Evolutionary conservation across 2,888 invertebrate genomes (phyloP).

Genomic region (Lissonota sp.): DNA sequence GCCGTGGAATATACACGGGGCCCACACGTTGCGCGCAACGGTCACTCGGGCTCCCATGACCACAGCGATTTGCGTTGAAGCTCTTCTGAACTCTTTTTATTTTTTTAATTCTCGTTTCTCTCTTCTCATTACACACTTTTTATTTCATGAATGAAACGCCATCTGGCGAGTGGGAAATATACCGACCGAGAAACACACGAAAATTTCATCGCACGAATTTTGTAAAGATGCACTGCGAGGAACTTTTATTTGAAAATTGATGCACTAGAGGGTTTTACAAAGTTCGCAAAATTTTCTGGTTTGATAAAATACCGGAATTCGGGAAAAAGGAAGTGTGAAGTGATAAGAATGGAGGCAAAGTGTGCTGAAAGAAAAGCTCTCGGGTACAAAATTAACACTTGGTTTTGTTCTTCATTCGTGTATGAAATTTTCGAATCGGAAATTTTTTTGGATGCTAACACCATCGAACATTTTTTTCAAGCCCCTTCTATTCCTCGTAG

Average conservation of each 20-base stretch:
- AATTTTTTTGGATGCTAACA: no score
- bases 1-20: slow-evolving; percentile 4
- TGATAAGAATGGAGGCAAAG: no score
- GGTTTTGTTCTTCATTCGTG: slow-evolving; percentile 12
- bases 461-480: no score
- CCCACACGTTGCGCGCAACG: slow-evolving; percentile 54
- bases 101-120: slow-evolving; percentile 7
- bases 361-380: slow-evolving; percentile 5
- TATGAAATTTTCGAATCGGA: no score
- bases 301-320: no score
- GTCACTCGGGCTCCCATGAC: slow-evolving; percentile 44
- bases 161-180: neutral
- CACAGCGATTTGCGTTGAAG: slow-evolving; percentile 54
- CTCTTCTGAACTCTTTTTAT: slow-evolving; percentile 64
- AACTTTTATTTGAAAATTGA: no score
- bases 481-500: no score
- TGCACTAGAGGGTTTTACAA: no score
- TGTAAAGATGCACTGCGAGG: no score
- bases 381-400: slow-evolving; percentile 4
- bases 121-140: neutral
- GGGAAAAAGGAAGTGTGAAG: no score
- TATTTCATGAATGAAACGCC: slow-evolving; percentile 48
- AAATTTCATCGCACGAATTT: neutral
- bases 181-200: neutral
- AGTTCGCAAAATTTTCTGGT: no score